These are phyloP conservation scores for Cercopithecus diana DNA, from an alignment of 2,797 vertebrate genomes.

Conservation along the genomic window DNA sequence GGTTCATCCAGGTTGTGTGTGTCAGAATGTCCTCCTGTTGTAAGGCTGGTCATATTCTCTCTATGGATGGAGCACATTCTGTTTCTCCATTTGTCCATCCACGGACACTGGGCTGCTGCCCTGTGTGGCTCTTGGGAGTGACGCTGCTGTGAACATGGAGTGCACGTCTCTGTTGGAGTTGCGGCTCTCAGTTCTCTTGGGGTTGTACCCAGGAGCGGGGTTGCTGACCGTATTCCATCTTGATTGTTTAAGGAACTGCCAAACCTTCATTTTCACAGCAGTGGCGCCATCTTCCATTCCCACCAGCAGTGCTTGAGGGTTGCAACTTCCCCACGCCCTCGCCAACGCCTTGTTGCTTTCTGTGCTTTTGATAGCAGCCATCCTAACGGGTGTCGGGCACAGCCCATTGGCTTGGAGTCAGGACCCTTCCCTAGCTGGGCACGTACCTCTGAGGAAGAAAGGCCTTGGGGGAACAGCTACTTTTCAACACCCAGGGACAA, in stretches of 20 bases:
- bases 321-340: neutral
- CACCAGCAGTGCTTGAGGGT: neutral
- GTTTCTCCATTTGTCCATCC: neutral
- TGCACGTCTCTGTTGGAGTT: fast-evolving
- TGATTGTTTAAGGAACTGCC: too few species aligned
- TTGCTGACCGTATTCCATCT: neutral
- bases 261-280: too few species aligned
- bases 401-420: neutral
- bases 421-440: too few species aligned
- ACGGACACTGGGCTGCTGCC: neutral
- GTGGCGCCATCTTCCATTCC: neutral
- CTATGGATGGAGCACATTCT: neutral
- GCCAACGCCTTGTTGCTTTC: fast-evolving
- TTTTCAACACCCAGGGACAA: neutral
- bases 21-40: neutral
- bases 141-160: fast-evolving
- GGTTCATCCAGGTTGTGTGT: neutral
- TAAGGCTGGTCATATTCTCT: neutral
- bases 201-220: fast-evolving
- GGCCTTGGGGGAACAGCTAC: neutral
- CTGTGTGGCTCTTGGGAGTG: neutral
- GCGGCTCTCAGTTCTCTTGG: neutral
- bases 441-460: too few species aligned
- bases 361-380: neutral
- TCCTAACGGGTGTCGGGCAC: neutral